A percentile compares a stretch with the other conserved stretches of the same genome.
Conservation (phyloP, 1,140 invertebrate genomes). For the Pemphigus obesinymphae region DNA sequence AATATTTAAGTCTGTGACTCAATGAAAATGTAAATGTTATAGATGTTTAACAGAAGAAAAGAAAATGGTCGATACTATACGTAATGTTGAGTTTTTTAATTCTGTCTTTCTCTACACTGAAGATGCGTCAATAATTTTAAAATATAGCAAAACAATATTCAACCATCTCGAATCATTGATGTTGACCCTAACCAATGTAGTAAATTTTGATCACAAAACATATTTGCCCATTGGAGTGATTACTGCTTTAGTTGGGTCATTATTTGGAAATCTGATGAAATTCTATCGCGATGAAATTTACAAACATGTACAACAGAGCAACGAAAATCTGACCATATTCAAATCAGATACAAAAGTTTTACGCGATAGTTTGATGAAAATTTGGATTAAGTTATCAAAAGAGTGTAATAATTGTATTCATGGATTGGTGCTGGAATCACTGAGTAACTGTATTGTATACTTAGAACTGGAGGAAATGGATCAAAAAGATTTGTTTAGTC, state of each 20-base stretch:
- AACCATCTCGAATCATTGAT: background rate
- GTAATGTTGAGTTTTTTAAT: conserved; percentile 25
- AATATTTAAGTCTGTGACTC: background rate
- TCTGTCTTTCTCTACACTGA: background rate
- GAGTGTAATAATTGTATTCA: conserved; percentile 10
- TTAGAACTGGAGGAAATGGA: conserved; percentile 24
- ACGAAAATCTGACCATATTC: background rate
- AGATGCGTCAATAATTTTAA: background rate
- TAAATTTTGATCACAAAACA: background rate
- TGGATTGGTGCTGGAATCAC: background rate
- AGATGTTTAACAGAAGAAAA: conserved; percentile 4
- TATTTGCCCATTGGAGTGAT: conserved; percentile 18
- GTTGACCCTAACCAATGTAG: background rate
- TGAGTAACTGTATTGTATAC: background rate
- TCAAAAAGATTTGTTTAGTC: conserved; percentile 4
- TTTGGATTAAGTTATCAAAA: conserved; percentile 7
- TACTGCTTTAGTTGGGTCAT: background rate
- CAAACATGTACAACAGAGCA: background rate
- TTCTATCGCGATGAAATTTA: conserved; percentile 18
- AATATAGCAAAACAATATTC: conserved; percentile 23
- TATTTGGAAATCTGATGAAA: conserved; percentile 4
- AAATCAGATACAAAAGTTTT: conserved; percentile 30
- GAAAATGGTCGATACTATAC: background rate
- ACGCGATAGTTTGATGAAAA: background rate
- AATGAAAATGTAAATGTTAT: too few species aligned